These are phyloP conservation scores for Microcebus murinus DNA, from an alignment of 2,113 vertebrate genomes.

Conservation along the genomic window DNA sequence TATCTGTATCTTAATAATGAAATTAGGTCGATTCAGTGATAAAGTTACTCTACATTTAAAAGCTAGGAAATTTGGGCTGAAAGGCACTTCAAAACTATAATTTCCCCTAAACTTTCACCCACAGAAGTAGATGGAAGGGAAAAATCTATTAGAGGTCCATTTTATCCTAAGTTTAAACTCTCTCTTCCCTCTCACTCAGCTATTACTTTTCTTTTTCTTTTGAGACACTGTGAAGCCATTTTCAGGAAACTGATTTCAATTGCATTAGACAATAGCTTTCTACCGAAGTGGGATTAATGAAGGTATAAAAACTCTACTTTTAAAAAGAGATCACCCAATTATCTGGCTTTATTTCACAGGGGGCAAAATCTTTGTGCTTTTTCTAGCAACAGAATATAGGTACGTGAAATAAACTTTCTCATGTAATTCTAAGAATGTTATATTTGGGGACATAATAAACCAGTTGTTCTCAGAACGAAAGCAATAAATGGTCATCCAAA, in stretches of 20 bases:
- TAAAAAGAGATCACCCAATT: conserved; percentile 12
- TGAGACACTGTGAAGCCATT: background rate
- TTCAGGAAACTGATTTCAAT: conserved; percentile 45
- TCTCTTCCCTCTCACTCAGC: background rate
- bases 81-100: background rate
- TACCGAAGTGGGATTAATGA: background rate
- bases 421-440: background rate
- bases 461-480: conserved; percentile 11
- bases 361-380: conserved; percentile 21
- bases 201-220: background rate
- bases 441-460: conserved; percentile 43
- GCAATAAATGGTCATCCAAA: conserved; percentile 41
- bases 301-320: background rate
- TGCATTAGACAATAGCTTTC: conserved; percentile 28
- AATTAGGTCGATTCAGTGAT: background rate
- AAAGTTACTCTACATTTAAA: background rate
- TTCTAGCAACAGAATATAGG: conserved; percentile 6
- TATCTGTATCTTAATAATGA: background rate
- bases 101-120: background rate
- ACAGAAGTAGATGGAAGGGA: background rate
- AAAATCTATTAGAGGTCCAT: background rate
- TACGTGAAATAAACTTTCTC: background rate
- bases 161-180: background rate
- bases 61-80: background rate
- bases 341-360: background rate